Evolutionary conservation across 2,797 vertebrate genomes (phyloP), one percentile per base, ranked within the genome.

Genomic region (Bradypus variegatus): DNA sequence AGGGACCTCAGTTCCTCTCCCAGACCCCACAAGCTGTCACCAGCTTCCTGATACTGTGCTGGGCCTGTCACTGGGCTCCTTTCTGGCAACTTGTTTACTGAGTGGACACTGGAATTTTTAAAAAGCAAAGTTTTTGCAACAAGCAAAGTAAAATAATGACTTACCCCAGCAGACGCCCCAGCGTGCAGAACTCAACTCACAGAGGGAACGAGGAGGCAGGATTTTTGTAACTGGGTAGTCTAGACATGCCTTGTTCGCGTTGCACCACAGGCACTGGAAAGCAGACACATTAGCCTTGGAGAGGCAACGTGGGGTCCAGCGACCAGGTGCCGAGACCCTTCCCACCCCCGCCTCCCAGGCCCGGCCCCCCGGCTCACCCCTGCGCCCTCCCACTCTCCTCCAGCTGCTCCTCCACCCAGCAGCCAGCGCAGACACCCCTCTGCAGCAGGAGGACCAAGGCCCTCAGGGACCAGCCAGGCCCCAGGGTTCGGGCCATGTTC

Each of bases 81-180:
- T 80, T 55, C 65, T 19, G 19, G 48, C 36, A 33, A 62, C 45
- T 33, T 19, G 45, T 23, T 86, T 33, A 53, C 0, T 2, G 45
- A 48, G 48, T 67, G 70, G 21, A 19, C 5, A 16, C 14, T 25
- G 67, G 38, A 82, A 60, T 41, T 18, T 21, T 45, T 67, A 55
- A 55, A 31, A 38, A 13, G 80, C 50, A n/a, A 15, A 1, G 16
- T 11, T 27, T 78, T 23, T 58, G 38, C 53, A 78, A 75, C 72
- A 76, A 69, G 45, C 31, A 81, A 50, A 12, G 11, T 33, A 33
- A 50, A 60, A 79, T 7, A 41, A 31, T 2, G 2, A 96, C 98
- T 98, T 96, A 99, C 99, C 98, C 99, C 98, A 99, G 95, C 99
- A 99, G 10, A 98, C 96, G 12, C 99, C 98, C 99, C 99, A 99